These are phyloP conservation scores for Pocota personata DNA, from an alignment of 2,888 invertebrate genomes.

Conservation along the genomic window DNA sequence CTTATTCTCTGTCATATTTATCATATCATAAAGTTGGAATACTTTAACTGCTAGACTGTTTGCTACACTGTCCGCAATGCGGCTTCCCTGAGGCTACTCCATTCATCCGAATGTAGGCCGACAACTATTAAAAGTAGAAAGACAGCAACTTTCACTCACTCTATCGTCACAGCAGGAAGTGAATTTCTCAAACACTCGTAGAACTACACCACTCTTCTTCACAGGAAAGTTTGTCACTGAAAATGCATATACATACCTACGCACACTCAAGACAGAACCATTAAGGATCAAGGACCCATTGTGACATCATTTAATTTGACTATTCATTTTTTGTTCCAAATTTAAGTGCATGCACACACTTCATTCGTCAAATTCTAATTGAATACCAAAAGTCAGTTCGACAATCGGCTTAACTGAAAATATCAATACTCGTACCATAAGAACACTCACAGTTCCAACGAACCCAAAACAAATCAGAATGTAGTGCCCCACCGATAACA, in stretches of 20 bases:
- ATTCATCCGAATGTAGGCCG: conserved; percentile 59
- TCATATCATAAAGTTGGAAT: conserved; percentile 55
- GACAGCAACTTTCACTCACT: conserved; percentile 13
- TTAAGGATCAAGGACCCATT: not conserved
- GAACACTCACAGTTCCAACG: not conserved
- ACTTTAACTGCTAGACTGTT: conserved; percentile 48
- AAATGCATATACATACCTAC: too few species aligned
- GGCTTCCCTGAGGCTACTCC: conserved; percentile 47
- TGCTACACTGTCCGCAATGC: conserved; percentile 67
- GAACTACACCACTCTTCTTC: not conserved
- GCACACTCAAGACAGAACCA: too few species aligned
- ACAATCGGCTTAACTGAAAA: not conserved
- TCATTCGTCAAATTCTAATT: not conserved
- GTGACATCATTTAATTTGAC: conserved; percentile 19
- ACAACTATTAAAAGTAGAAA: conserved; percentile 29
- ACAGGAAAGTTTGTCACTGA: not conserved
- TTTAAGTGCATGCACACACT: not conserved
- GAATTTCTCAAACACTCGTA: conserved; percentile 37
- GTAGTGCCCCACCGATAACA: conserved; percentile 16
- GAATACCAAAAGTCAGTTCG: not conserved
- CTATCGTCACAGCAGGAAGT: conserved; percentile 41
- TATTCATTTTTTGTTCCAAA: not conserved
- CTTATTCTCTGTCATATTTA: conserved; percentile 49
- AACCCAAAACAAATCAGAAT: not conserved
- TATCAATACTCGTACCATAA: not conserved